A percentile compares a stretch with the other conserved stretches of the same genome.
Conservation (phyloP, 2,888 invertebrate species). For the Lochmaea capreae region DNA sequence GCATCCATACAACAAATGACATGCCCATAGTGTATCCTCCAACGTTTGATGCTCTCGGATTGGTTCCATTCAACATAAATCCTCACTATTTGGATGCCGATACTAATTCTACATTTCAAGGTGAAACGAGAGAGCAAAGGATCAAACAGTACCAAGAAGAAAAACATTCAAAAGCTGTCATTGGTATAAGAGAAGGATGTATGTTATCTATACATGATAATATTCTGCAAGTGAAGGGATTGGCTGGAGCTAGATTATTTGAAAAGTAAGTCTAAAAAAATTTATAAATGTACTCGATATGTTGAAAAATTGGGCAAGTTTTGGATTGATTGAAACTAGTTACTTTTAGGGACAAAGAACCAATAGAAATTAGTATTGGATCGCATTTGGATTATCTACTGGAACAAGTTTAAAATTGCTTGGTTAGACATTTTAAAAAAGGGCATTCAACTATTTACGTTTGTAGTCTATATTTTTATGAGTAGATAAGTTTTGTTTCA, state of each 20-base stretch:
- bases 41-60: constrained; percentile 75
- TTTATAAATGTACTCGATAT: too few relatives aligned
- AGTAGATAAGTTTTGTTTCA: too few relatives aligned
- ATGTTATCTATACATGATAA: constrained; percentile 73
- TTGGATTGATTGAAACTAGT: background rate
- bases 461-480: too few relatives aligned
- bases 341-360: constrained; percentile 68
- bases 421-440: background rate
- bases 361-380: constrained; percentile 69
- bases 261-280: constrained; percentile 68
- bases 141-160: constrained; percentile 76
- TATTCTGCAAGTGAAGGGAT: constrained; percentile 72
- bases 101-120: constrained; percentile 75
- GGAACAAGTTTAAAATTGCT: constrained; percentile 32
- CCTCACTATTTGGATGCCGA: constrained; percentile 82
- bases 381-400: constrained; percentile 73
- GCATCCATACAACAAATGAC: constrained; percentile 87
- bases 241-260: constrained; percentile 75
- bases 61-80: constrained; percentile 87
- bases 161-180: constrained; percentile 70
- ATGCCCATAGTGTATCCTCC: constrained; percentile 89
- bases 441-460: too few relatives aligned
- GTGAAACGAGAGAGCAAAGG: constrained; percentile 82
- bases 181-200: constrained; percentile 80
- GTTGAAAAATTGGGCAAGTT: too few relatives aligned